phyloP scores from a whole-genome alignment of 2,113 vertebrate genomes.

The human region DNA sequence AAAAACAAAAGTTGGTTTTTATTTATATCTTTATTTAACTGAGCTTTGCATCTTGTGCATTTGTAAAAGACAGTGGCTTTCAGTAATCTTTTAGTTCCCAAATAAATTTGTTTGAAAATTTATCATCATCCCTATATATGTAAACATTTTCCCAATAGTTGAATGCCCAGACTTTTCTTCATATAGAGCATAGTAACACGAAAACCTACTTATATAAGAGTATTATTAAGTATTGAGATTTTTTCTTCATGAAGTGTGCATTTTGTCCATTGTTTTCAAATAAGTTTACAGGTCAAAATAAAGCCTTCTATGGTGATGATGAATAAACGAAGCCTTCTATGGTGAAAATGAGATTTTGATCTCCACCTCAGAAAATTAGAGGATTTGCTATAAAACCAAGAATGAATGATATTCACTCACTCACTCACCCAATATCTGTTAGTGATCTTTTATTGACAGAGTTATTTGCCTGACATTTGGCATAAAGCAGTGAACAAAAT shows the following conservation, averaged over 20 bases:
- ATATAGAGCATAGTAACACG: background rate
- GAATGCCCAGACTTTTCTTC: background rate
- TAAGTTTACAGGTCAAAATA: background rate
- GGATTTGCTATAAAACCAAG: background rate
- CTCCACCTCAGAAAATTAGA: background rate
- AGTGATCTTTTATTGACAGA: background rate
- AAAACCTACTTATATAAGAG: background rate
- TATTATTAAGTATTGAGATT: background rate
- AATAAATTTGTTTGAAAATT: conserved; percentile 21
- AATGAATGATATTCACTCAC: background rate
- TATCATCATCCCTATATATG: background rate
- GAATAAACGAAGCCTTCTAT: background rate
- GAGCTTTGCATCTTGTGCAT: conserved; percentile 30
- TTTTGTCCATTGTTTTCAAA: background rate
- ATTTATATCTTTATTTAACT: conserved; percentile 60
- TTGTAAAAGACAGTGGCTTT: conserved; percentile 39
- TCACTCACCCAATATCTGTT: background rate
- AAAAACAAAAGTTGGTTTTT: conserved; percentile 13
- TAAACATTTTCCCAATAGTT: background rate
- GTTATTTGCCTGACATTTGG: background rate
- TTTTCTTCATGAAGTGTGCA: background rate
- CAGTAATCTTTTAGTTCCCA: conserved; percentile 33
- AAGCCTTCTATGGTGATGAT: no score
- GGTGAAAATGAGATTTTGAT: background rate
- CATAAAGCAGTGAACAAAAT: background rate